Base-by-base conservation (phyloP, 2,888 invertebrate genomes). In the Eupithecia pulchellata region DNA sequence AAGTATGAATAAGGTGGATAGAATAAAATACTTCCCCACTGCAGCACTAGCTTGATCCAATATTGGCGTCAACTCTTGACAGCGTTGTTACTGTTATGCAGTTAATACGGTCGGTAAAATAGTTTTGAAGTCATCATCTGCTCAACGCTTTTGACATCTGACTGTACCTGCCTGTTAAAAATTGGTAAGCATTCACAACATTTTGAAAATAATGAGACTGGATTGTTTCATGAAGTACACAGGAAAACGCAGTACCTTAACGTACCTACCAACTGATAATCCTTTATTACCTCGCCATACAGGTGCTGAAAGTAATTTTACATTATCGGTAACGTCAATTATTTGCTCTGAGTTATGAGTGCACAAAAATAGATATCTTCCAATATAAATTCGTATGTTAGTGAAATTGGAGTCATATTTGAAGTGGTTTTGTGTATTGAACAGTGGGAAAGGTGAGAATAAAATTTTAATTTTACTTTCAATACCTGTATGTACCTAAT, bases 351-450 rank as follows among this genome's bases (percentile, higher is more conserved):
- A 65, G 69, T 79, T 78, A 80, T 77, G 76, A 69, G 73, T 65
- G 74, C 66, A 71, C 67, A 47, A 58, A 69, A 74, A 64, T 69
- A 73, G 79, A 82, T 81, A 83, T 25, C 11, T 52, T 3, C 68
- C 72, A 72, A 68, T 83, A 84, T 81, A 83, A 78, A 81, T 78
- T 65, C 68, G n/a, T 2, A 20, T 57, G 64, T 65, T 36, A 9
- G 47, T 39, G 34, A 36, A 64, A 62, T 36, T 11, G 11, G 25
- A 67, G 5, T 13, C 42, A 60, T 72, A 73, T 61, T 58, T 36
- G n/a, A 55, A 36, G 58, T 63, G 61, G 39, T 58, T 52, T 47
- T n/a, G 42, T 52, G 20, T n/a, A 9, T 47, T 3, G 29, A 55
- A 55, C 39, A 64, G 67, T 14, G 27, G 39, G 32, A 30, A 57